Evolutionary conservation across 1,140 invertebrate species (phyloP).

Genomic region (Marisa cornuarietis): DNA sequence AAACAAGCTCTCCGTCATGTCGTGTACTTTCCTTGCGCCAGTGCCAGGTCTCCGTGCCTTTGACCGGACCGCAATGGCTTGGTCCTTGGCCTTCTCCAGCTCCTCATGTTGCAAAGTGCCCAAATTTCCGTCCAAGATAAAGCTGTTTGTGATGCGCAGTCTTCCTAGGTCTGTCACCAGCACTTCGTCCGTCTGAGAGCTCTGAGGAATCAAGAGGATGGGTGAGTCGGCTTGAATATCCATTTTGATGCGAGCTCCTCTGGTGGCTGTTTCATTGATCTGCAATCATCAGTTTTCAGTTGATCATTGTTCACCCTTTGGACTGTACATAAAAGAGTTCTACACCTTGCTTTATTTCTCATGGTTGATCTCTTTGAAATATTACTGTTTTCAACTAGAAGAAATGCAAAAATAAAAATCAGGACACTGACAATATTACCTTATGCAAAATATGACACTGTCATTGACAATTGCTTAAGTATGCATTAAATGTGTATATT

Average conservation of each 20-base stretch:
- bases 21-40: constrained; percentile 7
- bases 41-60: not conserved
- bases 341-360: too few relatives aligned
- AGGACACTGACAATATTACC: too few relatives aligned
- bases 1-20: constrained; percentile 51
- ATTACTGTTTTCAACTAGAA: too few relatives aligned
- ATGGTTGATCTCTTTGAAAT: too few relatives aligned
- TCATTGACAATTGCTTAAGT: too few relatives aligned
- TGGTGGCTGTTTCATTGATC: constrained; percentile 57
- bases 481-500: too few relatives aligned
- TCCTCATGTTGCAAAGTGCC: constrained; percentile 49
- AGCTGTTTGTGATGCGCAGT: constrained; percentile 80
- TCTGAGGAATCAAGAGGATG: constrained; percentile 87
- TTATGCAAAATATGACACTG: too few relatives aligned
- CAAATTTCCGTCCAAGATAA: constrained; percentile 58
- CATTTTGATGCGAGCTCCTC: constrained; percentile 71
- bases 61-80: not conserved
- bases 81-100: constrained; percentile 5
- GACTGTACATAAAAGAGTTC: too few relatives aligned
- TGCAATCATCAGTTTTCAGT: constrained; percentile 18
- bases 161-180: constrained; percentile 85
- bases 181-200: constrained; percentile 80
- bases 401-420: too few relatives aligned
- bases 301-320: too few relatives aligned
- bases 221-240: constrained; percentile 82